Evolutionary conservation across 2,113 vertebrate genomes (phyloP).

Genomic region (Petromus typicus): DNA sequence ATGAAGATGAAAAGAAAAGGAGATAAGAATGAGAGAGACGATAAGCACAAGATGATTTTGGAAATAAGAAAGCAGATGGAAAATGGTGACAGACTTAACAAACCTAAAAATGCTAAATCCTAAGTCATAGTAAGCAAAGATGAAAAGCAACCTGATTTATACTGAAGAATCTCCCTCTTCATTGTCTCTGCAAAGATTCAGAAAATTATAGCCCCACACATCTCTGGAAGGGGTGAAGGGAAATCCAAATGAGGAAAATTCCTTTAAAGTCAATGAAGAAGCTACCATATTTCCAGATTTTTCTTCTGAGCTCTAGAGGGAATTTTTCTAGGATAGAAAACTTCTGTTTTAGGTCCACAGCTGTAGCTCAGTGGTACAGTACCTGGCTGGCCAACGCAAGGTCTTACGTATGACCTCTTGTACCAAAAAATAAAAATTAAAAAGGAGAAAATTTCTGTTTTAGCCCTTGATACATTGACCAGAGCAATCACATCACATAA

Average conservation of each 20-base stretch:
- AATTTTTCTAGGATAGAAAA: not conserved
- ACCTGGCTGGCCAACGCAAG: too few relatives aligned
- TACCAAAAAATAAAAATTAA: too few relatives aligned
- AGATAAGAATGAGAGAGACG: not conserved
- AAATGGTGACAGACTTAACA: not conserved
- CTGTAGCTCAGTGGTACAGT: too few relatives aligned
- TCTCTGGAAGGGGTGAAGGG: not conserved
- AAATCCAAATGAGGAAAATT: not conserved
- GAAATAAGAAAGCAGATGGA: not conserved
- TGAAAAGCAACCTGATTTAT: not conserved
- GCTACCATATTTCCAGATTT: not conserved
- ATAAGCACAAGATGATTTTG: not conserved
- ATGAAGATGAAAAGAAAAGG: not conserved
- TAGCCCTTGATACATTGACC: not conserved
- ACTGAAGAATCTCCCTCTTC: not conserved
- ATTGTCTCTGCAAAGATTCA: not conserved
- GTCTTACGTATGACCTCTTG: too few relatives aligned
- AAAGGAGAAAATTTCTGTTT: not conserved
- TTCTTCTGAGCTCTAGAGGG: not conserved
- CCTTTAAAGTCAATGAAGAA: not conserved
- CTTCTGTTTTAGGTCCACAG: not conserved
- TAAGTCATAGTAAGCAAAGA: not conserved
- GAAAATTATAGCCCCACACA: not conserved
- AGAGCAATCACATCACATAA: not conserved
- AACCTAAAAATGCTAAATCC: not conserved